Evolutionary conservation across 2,797 vertebrate genomes (phyloP), one percentile per base, ranked within the genome.

Genomic region (Pipistrellus kuhlii): DNA sequence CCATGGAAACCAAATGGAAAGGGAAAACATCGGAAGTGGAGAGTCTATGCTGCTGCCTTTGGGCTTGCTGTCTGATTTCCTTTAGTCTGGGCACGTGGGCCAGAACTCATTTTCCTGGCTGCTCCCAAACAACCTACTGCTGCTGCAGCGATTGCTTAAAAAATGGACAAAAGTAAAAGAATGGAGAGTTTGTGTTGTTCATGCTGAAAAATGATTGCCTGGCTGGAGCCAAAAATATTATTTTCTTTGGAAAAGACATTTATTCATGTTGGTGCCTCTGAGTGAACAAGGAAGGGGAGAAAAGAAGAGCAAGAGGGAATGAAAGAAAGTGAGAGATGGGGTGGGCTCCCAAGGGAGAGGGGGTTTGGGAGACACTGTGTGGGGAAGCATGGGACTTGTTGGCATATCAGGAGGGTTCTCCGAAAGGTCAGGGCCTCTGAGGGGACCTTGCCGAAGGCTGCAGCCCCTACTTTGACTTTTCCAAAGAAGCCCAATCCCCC

Each of bases 71-170:
- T 94, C 94, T 76, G 87, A 86, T 53, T 96, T 68, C 90, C 62
- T 91, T 83, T 38, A 32, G 85, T 87, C 81, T 88, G 89, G 81
- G 35, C 27, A n/a, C 5, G 5, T 64, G 88, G 95, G 84, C 94
- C 93, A 77, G 48, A 76, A 62, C 94, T 77, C 88, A 92, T 91
- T 97, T 97, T 96, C 93, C 94, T 96, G 95, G 94, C 94, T 88
- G 85, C 80, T 91, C 71, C 96, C 66, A 94, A 85, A 93, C 84
- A 88, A 57, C 77, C 53, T 14, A 95, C 91, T 93, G 90, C 87
- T 92, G 94, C 94, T 93, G 77, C 91, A 94, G 77, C 87, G 59
- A 90, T 88, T 94, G 91, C 93, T 94, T 85, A 83, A 94, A 94
- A 93, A 93, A 82, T 48, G 15, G 89, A 94, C 91, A 51, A 57